Evolutionary conservation across 2,113 vertebrate genomes (phyloP).

Genomic region (Dryoscopus gambensis): DNA sequence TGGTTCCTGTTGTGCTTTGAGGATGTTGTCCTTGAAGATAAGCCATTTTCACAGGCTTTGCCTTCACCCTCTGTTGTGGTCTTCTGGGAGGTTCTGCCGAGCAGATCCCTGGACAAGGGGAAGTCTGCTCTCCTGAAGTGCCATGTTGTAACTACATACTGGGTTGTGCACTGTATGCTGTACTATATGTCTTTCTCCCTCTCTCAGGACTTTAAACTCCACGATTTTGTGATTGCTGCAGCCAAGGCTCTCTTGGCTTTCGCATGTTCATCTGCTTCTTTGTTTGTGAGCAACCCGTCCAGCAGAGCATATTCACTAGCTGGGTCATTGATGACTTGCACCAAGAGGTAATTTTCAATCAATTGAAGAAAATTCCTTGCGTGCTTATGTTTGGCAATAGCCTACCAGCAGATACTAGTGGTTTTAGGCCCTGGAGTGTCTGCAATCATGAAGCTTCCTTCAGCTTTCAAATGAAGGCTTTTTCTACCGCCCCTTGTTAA

Average conservation of each 20-base stretch:
- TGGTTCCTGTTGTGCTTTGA: background rate
- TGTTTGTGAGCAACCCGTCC: background rate
- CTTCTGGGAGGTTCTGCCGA: background rate
- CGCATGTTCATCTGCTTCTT: background rate
- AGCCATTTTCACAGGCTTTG: background rate
- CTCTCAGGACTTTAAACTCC: background rate
- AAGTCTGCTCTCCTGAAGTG: background rate
- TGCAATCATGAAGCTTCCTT: background rate
- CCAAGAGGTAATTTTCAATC: background rate
- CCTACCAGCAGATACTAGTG: background rate
- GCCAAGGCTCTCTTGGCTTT: background rate
- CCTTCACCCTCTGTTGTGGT: accelerated
- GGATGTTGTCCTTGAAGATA: background rate
- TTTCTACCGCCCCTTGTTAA: background rate
- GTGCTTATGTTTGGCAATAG: background rate
- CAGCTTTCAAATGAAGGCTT: background rate
- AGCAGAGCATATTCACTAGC: background rate
- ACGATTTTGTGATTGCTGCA: background rate
- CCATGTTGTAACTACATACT: background rate
- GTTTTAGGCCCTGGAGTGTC: background rate
- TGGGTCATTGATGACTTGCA: background rate
- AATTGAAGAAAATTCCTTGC: background rate
- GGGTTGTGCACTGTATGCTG: background rate
- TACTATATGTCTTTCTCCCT: background rate
- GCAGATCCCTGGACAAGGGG: background rate